Percentiles rank a stretch among this genome's conserved stretches.
Conservation (phyloP, 2,113 vertebrate species). For the Sander vitreus region DNA sequence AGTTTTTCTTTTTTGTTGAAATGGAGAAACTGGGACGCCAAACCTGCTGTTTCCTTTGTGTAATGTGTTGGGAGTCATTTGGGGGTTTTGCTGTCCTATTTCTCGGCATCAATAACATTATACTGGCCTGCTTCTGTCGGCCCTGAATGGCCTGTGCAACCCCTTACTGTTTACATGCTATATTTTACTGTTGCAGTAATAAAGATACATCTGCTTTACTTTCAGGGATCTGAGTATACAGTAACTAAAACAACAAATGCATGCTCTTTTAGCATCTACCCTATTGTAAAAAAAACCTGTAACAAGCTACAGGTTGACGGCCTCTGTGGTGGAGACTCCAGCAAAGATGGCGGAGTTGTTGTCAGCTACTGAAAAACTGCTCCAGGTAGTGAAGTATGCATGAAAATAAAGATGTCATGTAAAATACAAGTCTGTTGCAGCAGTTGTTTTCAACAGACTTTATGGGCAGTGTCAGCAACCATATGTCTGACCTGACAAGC, state of each 20-base stretch:
- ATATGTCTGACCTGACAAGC: slow-evolving; percentile 3
- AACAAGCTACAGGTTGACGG: background rate
- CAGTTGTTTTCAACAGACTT: slow-evolving; percentile 26
- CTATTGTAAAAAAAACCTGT: background rate
- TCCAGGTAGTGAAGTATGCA: background rate
- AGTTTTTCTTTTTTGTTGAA: slow-evolving; percentile 30
- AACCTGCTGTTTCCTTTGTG: slow-evolving; percentile 74
- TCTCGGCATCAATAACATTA: slow-evolving; percentile 60
- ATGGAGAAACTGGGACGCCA: slow-evolving; percentile 72
- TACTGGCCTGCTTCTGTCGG: slow-evolving; percentile 71
- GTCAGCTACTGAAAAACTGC: background rate
- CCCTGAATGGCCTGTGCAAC: slow-evolving; percentile 27
- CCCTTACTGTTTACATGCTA: slow-evolving; percentile 47
- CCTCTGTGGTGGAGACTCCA: background rate
- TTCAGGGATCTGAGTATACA: slow-evolving; percentile 1
- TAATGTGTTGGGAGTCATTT: slow-evolving; percentile 55
- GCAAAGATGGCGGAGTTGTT: background rate
- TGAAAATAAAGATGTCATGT: background rate
- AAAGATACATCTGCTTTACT: slow-evolving; percentile 43
- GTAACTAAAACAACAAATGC: slow-evolving; percentile 1
- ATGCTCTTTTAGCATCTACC: background rate
- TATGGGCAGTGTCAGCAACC: background rate
- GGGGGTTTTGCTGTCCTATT: slow-evolving; percentile 69
- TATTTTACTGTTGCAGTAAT: slow-evolving; percentile 15
- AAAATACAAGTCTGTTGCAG: background rate